Evolutionary conservation across 2,113 vertebrate genomes (phyloP), one percentile per base, ranked within the genome.

Genomic region (Tympanuchus pallidicinctus): DNA sequence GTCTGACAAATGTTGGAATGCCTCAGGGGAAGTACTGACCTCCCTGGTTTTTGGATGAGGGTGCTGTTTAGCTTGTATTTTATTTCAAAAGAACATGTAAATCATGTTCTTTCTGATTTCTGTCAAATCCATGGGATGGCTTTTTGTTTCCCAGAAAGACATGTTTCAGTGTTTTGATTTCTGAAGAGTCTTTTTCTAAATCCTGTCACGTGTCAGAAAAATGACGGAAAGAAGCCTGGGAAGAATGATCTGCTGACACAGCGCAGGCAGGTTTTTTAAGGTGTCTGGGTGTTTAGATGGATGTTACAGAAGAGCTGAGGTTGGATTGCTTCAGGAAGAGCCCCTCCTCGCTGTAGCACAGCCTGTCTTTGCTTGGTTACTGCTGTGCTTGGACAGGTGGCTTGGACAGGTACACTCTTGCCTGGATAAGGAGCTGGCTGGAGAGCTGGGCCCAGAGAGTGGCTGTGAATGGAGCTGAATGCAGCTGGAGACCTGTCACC

Each of bases 251-350:
- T 79, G 43, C n/a, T 86, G 60, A 28, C 11, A 6, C 24, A 7
- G 15, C 1, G 22, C 13, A 47, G 32, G 63, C n/a, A 32, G 0
- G 21, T 34, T 75, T 45, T 30, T 0, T 25, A 56, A 71, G 34
- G 42, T 65, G 57, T 15, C n/a, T 15, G 36, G 73, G 34, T 71
- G 21, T 38, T 64, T 54, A 48, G 11, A 54, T 54, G 27, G 19
- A 74, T n/a, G 18, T 83, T 83, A 47, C 30, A 43, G 45, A 54
- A 63, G 34, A 71, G 34, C 17, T 64, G 69, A 71, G 56, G 38
- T 54, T 12, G 11, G 7, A 22, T 67, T 78, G 28, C 45, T 81
- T 71, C 34, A 89, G 69, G 59, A 64, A 66, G 76, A 81, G 42
- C 32, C 16, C 13, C 32, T 75, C 50, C 65, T 81, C 17, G 27